Base-by-base conservation (phyloP, 2,888 invertebrate species). In the Pasiphila rectangulata region DNA sequence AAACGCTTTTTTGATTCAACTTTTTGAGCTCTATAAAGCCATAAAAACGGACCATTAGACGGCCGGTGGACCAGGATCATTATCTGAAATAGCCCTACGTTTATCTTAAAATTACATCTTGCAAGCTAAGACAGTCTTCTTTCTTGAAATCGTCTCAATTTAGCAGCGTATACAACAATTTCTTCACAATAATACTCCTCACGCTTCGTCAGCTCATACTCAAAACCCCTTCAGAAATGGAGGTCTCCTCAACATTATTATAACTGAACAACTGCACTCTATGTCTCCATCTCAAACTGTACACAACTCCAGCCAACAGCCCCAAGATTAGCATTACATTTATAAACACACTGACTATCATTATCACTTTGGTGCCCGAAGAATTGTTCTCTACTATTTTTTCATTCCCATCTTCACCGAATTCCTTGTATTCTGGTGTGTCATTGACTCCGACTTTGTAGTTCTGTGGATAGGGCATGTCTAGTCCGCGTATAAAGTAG, bases 291-390 rank as follows among this genome's bases (percentile, higher is more conserved):
- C 66, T 63, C 4, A 75, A 37, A 13, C 60, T 67, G 41, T 67
- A 69, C 2, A 74, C 48, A 0, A 70, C 51, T 1, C 69, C 72
- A 4, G 64, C 52, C 9, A 72, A 46, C 1, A 80, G 46, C 21
- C 56, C 59, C 0, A 69, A 3, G 0, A 73, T 40, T 25, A 84
- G 51, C 1, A 82, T 41, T 0, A 80, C 68, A 49, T 85, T 85
- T 0, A 83, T 23, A 1, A 78, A 54, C 2, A 79, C 39, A 47
- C 84, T 85, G 0, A 70, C 52, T 5, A 76, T 66, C 54, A 83
- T 63, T 1, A 66, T 67, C 0, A 54, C 56, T 38, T 56, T 64
- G 0, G 57, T 51, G 9, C 63, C 58, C 16, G 63, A 45, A 1
- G 49, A 16, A 10, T 10, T 24, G 5, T 13, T 4, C 7, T 35